Evolutionary conservation across 1,140 invertebrate species (phyloP).

Genomic region (Rhopalosiphum maidis): DNA sequence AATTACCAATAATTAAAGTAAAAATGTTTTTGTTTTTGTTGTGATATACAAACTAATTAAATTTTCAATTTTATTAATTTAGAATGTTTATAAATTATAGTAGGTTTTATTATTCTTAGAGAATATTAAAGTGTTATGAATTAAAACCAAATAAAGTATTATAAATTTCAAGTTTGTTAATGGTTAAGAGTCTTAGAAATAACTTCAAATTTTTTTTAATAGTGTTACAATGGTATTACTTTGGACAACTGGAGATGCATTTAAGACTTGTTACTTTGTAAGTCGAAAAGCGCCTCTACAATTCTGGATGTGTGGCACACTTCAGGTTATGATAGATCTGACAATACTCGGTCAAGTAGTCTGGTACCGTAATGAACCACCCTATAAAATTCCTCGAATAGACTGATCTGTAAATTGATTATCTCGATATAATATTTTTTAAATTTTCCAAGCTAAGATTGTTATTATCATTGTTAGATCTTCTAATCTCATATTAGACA

Average conservation of each 20-base stretch:
- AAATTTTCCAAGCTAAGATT: conserved; percentile 40
- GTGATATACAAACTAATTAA: background rate
- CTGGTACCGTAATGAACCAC: conserved; percentile 60
- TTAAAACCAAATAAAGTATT: background rate
- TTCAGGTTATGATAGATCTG: conserved; percentile 89
- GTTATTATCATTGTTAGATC: conserved; percentile 37
- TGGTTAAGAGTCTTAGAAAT: background rate
- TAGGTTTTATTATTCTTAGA: background rate
- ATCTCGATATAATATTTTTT: conserved; percentile 5
- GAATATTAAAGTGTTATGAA: background rate
- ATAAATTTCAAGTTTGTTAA: background rate
- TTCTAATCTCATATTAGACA: conserved; percentile 9
- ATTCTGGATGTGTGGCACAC: conserved; percentile 92
- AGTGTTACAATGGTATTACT: conserved; percentile 92
- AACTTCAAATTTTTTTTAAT: conserved; percentile 63
- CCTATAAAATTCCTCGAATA: conserved; percentile 49
- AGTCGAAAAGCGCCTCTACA: conserved; percentile 87
- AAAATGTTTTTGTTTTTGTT: no score
- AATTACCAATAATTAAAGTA: no score
- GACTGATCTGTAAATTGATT: conserved; percentile 50
- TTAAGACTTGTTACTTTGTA: conserved; percentile 97
- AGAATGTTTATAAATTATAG: background rate
- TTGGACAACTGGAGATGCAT: conserved; percentile 95
- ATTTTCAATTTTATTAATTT: background rate
- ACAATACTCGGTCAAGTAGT: conserved; percentile 83